phyloP scores from a whole-genome alignment of 2,888 invertebrate genomes.

The Sphaerophoria rueppellii region DNA sequence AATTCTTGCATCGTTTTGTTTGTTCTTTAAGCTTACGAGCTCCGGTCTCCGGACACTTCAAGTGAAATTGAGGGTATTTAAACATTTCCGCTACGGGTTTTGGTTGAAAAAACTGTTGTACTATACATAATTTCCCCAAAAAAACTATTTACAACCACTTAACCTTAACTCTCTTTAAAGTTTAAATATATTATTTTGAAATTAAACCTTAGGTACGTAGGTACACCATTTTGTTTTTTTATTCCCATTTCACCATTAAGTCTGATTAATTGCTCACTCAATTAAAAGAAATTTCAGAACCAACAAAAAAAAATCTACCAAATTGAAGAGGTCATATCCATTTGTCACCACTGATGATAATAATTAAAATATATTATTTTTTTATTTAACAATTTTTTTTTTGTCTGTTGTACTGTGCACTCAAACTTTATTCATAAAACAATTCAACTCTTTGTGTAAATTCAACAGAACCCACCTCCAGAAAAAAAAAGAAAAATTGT shows the following conservation, averaged over 20 bases:
- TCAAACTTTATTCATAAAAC: background rate
- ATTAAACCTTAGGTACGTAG: background rate
- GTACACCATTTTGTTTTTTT: conserved; percentile 27
- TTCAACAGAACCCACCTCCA: conserved; percentile 7
- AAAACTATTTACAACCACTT: too few species aligned
- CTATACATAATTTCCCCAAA: too few species aligned
- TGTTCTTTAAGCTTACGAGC: too few species aligned
- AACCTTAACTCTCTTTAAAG: conserved; percentile 16
- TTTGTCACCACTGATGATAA: conserved; percentile 72
- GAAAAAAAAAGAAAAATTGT: conserved; percentile 6
- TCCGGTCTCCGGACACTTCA: too few species aligned
- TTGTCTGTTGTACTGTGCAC: conserved; percentile 21
- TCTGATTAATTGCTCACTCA: conserved; percentile 69
- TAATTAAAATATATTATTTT: conserved; percentile 72
- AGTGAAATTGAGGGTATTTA: too few species aligned
- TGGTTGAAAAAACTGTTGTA: too few species aligned
- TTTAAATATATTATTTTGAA: background rate
- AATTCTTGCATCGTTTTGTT: too few species aligned
- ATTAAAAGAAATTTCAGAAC: conserved; percentile 44
- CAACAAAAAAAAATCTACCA: conserved; percentile 27
- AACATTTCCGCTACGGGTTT: too few species aligned
- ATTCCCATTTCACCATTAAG: conserved; percentile 47
- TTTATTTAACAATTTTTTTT: conserved; percentile 12
- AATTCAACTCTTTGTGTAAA: conserved; percentile 39
- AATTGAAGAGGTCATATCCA: conserved; percentile 68